Evolutionary conservation across 2,888 invertebrate genomes (phyloP), one percentile per base, ranked within the genome.

Genomic region (Cantharis lateralis): DNA sequence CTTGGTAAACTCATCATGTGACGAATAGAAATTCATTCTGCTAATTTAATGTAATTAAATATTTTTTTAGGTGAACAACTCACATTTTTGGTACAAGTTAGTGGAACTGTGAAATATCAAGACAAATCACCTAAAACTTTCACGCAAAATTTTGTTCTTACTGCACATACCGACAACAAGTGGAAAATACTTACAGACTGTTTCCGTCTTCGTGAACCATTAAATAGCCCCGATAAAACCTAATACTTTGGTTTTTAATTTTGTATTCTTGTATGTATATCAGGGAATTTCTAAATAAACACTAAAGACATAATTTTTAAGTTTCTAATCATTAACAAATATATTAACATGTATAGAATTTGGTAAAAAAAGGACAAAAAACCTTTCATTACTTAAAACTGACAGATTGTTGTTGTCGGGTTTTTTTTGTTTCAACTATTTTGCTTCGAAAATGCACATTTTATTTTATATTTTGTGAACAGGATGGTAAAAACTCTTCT

Each of bases 181-280:
- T 98, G 97, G 97, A 97, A 97, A 89, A 95, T 98, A 82, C 96
- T 95, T 11, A 95, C 95, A 64, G 97, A 98, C 86, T 94, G 94
- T 83, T 96, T 96, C 84, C 91, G 97, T 84, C 90, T 95, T 82
- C 95, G 96, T 89, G 95, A 88, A 82, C 86, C 87, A n/a, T 82
- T 87, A 76, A 83, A 74, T 68, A 74, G 68, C 15, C 69, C 20
- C 18, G 81, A 82, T 61, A 81, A 82, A 74, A 74, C 32, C 64
- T 78, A 72, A 75, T 20, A 68, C 13, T 66, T 20, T 2, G 20
- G 68, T 69, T 68, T 72, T 28, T 62, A 74, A 71, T 70, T 10
- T 66, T 66, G 13, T 13, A 20, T n/a, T 20, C 62, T 10, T 16
- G 10, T 18, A 61, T 71, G n/a, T 26, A 15, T 16, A 64, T 15